Evolutionary conservation across 2,113 vertebrate genomes (phyloP), one percentile per base, ranked within the genome.

Genomic region (Pluvianellus socialis): DNA sequence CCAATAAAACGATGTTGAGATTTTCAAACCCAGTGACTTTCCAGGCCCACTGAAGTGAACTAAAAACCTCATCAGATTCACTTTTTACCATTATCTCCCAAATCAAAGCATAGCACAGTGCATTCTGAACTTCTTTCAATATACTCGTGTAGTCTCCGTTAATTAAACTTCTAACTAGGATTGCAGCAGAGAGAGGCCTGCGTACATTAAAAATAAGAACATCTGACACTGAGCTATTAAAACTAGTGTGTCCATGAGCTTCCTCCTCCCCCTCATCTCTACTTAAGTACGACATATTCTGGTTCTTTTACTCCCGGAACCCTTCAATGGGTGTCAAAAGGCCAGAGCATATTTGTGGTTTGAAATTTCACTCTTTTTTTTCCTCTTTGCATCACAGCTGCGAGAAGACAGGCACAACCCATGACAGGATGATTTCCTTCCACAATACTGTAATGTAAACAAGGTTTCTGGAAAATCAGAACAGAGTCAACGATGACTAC

Each of bases 381-480:
- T 6, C 49, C 35, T 45, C 12, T 75, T 23, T 52, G 76, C 4
- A 16, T 45, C 55, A 50, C 47, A 88, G 63, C 6, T 62, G 32
- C 1, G 5, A 74, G 27, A 75, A 83, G 50, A 53, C 30, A 42
- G 53, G 32, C n/a, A 24, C 0, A 5, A 90, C 35, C 47, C 47
- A 47, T 24, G 52, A 22, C 30, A 84, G 33, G 24, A 32, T 11
- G 32, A 61, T n/a, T 73, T 68, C 74, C 67, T 76, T 82, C 53
- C 45, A 26, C 77, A 76, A 26, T 20, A 26, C 5, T 28, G 50
- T 24, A 55, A 72, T 10, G n/a, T 20, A 65, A 96, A 85, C 45
- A 82, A 28, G 30, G 27, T 27, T 89, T 92, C 65, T 92, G 77
- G 84, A 94, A 90, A 95, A 90, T 44, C 53, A 92, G 66, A 45